phyloP scores from a whole-genome alignment of 2,797 vertebrate species.

The Neostethus bicornis region DNA sequence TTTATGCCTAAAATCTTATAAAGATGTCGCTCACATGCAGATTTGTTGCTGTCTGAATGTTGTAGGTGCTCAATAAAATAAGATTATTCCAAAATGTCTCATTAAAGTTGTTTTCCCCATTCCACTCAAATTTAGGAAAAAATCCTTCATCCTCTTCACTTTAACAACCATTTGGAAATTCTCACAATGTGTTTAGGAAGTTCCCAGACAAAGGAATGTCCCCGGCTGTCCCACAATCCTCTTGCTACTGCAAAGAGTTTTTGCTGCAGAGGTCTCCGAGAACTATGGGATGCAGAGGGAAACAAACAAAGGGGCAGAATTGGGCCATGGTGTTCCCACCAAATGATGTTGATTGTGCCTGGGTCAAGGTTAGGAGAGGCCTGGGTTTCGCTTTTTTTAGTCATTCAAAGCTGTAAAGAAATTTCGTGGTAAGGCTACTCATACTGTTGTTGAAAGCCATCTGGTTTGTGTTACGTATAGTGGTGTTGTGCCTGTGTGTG shows the following conservation, averaged over 20 bases:
- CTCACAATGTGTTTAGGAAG: constrained; percentile 36
- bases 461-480: constrained; percentile 57
- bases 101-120: background rate
- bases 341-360: constrained; percentile 60
- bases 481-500: constrained; percentile 2
- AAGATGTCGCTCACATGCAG: no score
- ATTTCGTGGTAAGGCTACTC: constrained; percentile 39
- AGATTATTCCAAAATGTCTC: background rate
- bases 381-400: constrained; percentile 41
- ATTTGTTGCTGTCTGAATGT: background rate
- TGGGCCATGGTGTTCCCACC: constrained; percentile 76
- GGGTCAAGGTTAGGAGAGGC: constrained; percentile 61
- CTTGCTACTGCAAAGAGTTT: constrained; percentile 55
- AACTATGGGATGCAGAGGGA: constrained; percentile 54
- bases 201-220: constrained; percentile 65
- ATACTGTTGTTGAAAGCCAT: constrained; percentile 41
- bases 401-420: constrained; percentile 37
- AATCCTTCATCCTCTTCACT: constrained; percentile 1
- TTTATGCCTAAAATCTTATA: no score
- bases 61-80: background rate
- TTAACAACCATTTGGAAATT: constrained; percentile 23
- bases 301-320: constrained; percentile 74
- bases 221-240: constrained; percentile 30
- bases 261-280: constrained; percentile 59
- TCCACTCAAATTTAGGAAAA: background rate